A percentile compares a stretch with the other conserved stretches of the same genome.
Conservation (phyloP, 2,888 invertebrate genomes). For the Heteromurus nitidus region DNA sequence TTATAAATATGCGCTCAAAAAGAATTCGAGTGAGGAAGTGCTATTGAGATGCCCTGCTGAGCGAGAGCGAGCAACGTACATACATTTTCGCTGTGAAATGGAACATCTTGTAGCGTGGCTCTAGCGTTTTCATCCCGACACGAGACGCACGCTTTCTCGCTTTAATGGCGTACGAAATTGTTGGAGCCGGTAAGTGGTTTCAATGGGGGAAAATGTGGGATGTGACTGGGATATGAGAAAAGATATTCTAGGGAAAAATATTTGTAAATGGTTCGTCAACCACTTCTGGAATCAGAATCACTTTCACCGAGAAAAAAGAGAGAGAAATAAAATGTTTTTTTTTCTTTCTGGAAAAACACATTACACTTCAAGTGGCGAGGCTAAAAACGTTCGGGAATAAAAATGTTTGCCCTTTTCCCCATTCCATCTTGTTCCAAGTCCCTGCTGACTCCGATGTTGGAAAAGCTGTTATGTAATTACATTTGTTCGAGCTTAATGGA, state of each 20-base stretch:
- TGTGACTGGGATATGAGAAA: background rate
- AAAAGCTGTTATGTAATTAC: slow-evolving; percentile 66
- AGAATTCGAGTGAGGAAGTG: background rate
- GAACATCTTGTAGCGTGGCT: too few relatives aligned
- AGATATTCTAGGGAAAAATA: too few relatives aligned
- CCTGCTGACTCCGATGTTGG: slow-evolving; percentile 10
- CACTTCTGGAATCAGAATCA: slow-evolving; percentile 3
- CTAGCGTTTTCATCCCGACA: too few relatives aligned
- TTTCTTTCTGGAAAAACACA: background rate
- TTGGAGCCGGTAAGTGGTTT: slow-evolving; percentile 25
- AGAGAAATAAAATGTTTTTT: slow-evolving; percentile 6
- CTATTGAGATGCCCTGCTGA: background rate
- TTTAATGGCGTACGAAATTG: background rate
- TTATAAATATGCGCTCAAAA: too few relatives aligned
- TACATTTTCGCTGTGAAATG: slow-evolving; percentile 1
- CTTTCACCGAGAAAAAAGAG: background rate
- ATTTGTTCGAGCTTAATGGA: slow-evolving; percentile 73
- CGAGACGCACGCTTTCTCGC: too few relatives aligned
- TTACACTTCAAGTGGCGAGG: background rate
- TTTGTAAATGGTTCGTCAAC: background rate
- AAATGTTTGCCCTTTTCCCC: background rate
- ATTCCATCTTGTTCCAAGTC: slow-evolving; percentile 33
- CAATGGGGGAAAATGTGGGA: background rate
- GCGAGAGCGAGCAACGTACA: too few relatives aligned
- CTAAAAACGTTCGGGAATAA: background rate